phyloP scores from a whole-genome alignment of 2,113 vertebrate genomes.

The Rhinoptilus africanus region DNA sequence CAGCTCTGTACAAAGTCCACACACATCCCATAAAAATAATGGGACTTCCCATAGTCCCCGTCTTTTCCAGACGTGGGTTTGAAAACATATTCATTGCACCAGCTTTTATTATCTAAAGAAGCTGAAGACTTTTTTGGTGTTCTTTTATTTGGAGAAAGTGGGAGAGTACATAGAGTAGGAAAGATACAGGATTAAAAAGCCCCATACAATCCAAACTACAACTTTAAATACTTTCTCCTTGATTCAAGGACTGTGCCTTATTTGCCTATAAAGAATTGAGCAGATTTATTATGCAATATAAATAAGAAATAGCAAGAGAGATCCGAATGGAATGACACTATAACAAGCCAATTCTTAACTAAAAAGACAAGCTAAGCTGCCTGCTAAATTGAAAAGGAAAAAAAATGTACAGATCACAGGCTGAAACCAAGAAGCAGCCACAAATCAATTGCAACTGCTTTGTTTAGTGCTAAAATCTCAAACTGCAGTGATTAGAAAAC shows the following conservation, averaged over 20 bases:
- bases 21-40: not conserved
- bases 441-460: constrained; percentile 95
- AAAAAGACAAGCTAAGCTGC: constrained; percentile 70
- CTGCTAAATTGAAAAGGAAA: constrained; percentile 68
- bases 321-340: constrained; percentile 13
- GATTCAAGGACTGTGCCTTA: constrained; percentile 26
- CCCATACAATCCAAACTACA: not conserved
- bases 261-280: not conserved
- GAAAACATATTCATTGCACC: not conserved
- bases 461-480: constrained; percentile 97
- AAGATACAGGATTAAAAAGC: not conserved
- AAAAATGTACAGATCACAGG: constrained; percentile 24
- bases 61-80: not conserved
- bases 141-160: not conserved
- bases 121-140: not conserved
- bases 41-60: not conserved
- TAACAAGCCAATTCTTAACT: constrained; percentile 70
- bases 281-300: constrained; percentile 49
- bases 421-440: constrained; percentile 77
- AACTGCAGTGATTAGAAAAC: constrained; percentile 99
- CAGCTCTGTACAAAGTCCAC: not conserved
- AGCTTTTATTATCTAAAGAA: not conserved
- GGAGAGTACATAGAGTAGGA: not conserved
- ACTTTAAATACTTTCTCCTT: constrained; percentile 47
- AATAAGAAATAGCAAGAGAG: not conserved